These are phyloP conservation scores for Oreochromis niloticus DNA, from an alignment of 2,113 vertebrate genomes.

Conservation along the genomic window DNA sequence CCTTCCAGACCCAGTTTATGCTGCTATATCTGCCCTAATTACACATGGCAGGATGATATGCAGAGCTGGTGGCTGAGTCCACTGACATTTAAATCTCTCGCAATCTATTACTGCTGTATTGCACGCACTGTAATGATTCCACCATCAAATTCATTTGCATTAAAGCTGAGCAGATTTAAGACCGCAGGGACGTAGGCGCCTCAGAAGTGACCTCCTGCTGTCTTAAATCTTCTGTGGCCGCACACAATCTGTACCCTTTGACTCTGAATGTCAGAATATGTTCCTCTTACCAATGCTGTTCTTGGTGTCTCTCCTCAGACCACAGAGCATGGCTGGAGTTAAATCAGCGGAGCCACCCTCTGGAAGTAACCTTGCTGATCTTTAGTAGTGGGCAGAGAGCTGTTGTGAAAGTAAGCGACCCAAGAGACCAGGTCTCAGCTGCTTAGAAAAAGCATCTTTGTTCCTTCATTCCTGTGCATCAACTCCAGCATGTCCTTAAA, in stretches of 20 bases:
- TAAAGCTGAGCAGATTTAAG: not conserved
- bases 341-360: constrained; percentile 34
- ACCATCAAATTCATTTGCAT: not conserved
- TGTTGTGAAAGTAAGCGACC: not conserved
- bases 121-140: not conserved
- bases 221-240: not conserved
- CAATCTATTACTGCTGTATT: not conserved
- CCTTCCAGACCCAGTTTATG: constrained; percentile 37
- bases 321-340: constrained; percentile 71
- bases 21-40: constrained; percentile 44
- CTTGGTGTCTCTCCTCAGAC: constrained; percentile 72
- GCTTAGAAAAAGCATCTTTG: constrained; percentile 27
- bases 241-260: not conserved
- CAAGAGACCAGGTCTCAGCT: constrained; percentile 13
- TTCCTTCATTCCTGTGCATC: not conserved
- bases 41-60: not conserved
- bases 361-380: constrained; percentile 31
- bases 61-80: not conserved
- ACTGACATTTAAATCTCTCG: constrained; percentile 5
- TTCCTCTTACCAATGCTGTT: constrained; percentile 69
- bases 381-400: not conserved
- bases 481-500: not conserved
- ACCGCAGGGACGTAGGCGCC: not conserved
- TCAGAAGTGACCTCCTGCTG: not conserved
- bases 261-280: constrained; percentile 2